Base-by-base conservation (phyloP, 1,140 invertebrate species). In the Anastrepha ludens region DNA sequence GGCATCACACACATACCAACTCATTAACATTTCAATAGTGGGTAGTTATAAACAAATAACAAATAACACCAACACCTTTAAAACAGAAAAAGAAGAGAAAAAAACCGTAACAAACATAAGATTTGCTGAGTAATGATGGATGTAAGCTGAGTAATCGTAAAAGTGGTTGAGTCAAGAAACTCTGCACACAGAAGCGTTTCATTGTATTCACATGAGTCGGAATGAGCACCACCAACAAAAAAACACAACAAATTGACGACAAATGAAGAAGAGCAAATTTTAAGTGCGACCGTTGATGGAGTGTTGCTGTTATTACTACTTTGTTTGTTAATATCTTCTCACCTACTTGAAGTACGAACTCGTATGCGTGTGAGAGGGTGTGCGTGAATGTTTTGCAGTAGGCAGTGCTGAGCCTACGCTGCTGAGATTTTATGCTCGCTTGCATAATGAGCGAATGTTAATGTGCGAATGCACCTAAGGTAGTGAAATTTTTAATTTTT, bases 1-100 rank as follows among this genome's bases (percentile, higher is more conserved):
- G 3, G 60, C 60, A 62, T 13, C 60, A 81, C n/a, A 1, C 44
- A 55, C 17, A 44, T 39, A 74, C 7, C 3, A 6, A 55, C 50
- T 11, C 6, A 55, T 55, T 55, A 55, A 11, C 50, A 55, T 55
- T 55, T 55, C 1, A 55, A 55, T 55, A 55, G 50, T 55, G 50
- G 50, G 50, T 29, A 29, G 29, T 8, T 55, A 47, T 47, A 74
- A 44, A 44, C 15, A 74, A 74, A 74, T 74, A 44, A 44, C 15
- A 74, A 74, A 74, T 74, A 13, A 47, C 67, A 39, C 67, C 67
- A 74, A 74, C 67, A 74, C 67, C 17, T 74, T 62, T 58, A 8
- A 62, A 62, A 41, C 41, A 74, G n/a, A 1, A 44, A 74, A 47
- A 1, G 44, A 74, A 11, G 13, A 67, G 8, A 47, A 74, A 41